These are phyloP conservation scores for Diabrotica virgifera DNA, from an alignment of 1,140 invertebrate species.

Conservation along the genomic window DNA sequence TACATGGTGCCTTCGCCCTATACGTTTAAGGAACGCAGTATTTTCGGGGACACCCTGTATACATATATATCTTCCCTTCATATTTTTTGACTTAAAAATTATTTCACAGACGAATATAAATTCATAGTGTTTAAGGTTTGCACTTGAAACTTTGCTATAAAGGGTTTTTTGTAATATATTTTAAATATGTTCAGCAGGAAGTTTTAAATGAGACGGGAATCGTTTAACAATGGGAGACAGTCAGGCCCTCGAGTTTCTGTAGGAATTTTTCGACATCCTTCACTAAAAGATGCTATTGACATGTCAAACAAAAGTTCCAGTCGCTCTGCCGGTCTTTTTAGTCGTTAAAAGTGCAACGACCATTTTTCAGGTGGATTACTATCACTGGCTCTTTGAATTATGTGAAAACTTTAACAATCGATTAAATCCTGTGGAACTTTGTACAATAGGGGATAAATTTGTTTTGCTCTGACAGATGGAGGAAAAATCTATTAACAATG, in stretches of 20 bases:
- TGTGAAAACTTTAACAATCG: not conserved
- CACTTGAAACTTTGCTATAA: no score
- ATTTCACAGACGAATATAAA: no score
- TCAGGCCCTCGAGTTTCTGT: not conserved
- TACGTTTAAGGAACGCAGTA: no score
- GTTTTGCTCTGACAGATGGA: not conserved
- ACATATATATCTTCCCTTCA: no score
- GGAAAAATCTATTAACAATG: not conserved
- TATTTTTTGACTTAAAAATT: no score
- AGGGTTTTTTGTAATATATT: not conserved
- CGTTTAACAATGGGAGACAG: not conserved
- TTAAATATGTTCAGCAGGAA: not conserved
- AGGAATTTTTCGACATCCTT: not conserved
- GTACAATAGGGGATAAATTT: conserved; percentile 1
- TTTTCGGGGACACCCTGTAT: no score
- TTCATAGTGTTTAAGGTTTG: no score
- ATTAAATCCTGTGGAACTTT: not conserved
- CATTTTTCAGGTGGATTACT: conserved; percentile 1
- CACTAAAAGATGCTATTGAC: not conserved
- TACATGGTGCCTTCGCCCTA: no score
- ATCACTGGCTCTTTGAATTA: not conserved
- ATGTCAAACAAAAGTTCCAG: not conserved
- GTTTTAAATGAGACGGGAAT: not conserved
- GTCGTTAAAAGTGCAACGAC: not conserved
- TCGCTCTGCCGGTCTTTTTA: not conserved